Base-by-base conservation (phyloP, 2,888 invertebrate genomes). In the Drosophila basisetae region DNA sequence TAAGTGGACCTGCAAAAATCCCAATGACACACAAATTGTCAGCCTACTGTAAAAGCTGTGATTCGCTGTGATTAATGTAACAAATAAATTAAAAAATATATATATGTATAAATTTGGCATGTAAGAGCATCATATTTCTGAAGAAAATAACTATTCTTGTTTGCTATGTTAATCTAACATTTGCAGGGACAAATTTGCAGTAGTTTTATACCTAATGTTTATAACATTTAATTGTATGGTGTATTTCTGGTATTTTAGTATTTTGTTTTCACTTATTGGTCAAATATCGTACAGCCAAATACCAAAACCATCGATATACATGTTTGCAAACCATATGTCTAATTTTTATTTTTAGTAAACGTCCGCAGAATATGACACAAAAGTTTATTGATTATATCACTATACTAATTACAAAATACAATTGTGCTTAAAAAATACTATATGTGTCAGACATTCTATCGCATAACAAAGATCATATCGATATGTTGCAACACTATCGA, bases 21-120 rank as follows among this genome's bases (percentile, higher is more conserved):
- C 76, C 78, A 78, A 80, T 78, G 78, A 73, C 78, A 78, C 66
- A 37, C 43, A 63, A 56, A 47, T 52, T 58, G 25, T 43, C 13
- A 56, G 52, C 67, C 65, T 60, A 69, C 60, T 39, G 43, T 16
- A 11, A 35, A 13, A 30, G 13, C 16, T 28, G 11, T 11, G 30
- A 33, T 43, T 50, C 18, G 39, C 22, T 25, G 31, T 31, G 31
- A 43, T 41, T 4, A 16, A 35, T 22, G 52, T 9, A 35, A 25
- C 4, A 63, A 67, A 63, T 56, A 33, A 72, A 63, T 60, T 22
- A 67, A 52, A 65, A 53, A 52, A 55, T 50, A 33, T 13, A 47
- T 16, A 1, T 25, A 13, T 16, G 11, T 7, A 37, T 11, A 11
- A 25, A 39, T 25, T 28, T 13, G 30, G 10, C 37, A 37, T n/a